phyloP scores from a whole-genome alignment of 1,140 invertebrate species.

The Halesus radiatus region DNA sequence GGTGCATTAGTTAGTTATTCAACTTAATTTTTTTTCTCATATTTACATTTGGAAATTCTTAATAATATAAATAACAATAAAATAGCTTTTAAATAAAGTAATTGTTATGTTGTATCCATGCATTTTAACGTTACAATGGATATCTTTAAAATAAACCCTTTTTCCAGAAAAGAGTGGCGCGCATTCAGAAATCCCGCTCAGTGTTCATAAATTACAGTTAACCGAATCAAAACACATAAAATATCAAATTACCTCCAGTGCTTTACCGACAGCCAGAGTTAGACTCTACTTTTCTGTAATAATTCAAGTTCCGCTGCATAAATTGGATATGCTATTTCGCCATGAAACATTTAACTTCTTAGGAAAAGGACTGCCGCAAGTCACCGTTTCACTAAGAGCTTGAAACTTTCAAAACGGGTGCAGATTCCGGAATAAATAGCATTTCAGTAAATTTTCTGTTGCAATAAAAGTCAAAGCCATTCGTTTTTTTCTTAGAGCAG shows the following conservation, averaged over 20 bases:
- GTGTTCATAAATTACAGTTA: not conserved
- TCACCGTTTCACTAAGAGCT: not conserved
- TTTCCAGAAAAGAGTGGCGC: too few relatives aligned
- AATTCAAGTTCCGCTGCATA: not conserved
- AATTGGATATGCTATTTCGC: slow-evolving; percentile 3
- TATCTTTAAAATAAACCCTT: too few relatives aligned
- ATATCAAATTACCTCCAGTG: not conserved
- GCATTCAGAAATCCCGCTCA: not conserved
- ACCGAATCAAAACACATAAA: not conserved
- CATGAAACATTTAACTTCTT: slow-evolving; percentile 16
- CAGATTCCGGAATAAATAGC: too few relatives aligned
- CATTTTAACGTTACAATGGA: not conserved
- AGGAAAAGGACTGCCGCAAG: not conserved
- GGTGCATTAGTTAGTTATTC: too few relatives aligned
- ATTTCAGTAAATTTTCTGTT: too few relatives aligned
- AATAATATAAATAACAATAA: too few relatives aligned
- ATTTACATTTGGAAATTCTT: too few relatives aligned
- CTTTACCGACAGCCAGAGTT: not conserved
- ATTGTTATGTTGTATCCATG: too few relatives aligned
- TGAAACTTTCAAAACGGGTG: not conserved
- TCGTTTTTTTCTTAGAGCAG: too few relatives aligned
- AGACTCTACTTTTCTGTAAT: not conserved
- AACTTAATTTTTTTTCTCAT: too few relatives aligned
- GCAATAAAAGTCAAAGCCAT: too few relatives aligned
- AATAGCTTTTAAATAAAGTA: too few relatives aligned